Conservation (phyloP, 2,888 invertebrate species). For the Lasius platythorax region DNA sequence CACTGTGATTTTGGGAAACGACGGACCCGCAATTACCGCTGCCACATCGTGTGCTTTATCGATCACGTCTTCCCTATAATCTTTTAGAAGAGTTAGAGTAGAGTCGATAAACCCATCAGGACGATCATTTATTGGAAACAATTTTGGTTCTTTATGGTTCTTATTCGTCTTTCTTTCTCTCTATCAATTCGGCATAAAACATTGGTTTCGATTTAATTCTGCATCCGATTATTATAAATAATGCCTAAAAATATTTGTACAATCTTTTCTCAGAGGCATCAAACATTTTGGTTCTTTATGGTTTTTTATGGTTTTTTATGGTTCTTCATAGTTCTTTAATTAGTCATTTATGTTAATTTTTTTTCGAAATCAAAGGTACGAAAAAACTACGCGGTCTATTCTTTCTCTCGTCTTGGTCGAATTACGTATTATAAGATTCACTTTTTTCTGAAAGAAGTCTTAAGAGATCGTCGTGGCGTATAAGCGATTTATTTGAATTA, state of each 20-base stretch:
- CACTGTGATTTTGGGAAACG: constrained; percentile 22
- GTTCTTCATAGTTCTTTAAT: not conserved
- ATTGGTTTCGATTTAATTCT: not conserved
- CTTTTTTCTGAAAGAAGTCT: constrained; percentile 60
- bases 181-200: not conserved
- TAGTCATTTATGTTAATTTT: not conserved
- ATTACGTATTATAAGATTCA: constrained; percentile 70
- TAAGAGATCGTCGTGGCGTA: constrained; percentile 77
- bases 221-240: no score
- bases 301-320: no score
- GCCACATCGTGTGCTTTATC: constrained; percentile 61
- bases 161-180: not conserved
- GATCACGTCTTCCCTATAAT: constrained; percentile 66
- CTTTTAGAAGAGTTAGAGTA: constrained; percentile 34
- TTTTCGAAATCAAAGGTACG: constrained; percentile 67
- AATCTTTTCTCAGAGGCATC: not conserved
- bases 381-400: constrained; percentile 69
- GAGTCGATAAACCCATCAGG: constrained; percentile 56
- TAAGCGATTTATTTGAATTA: constrained; percentile 81
- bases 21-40: constrained; percentile 58
- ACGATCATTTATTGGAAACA: constrained; percentile 29
- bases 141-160: not conserved
- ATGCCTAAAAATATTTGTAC: no score
- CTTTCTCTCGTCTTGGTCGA: constrained; percentile 77
- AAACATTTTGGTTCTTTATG: not conserved